Base-by-base conservation (phyloP, 2,797 vertebrate species). In the Denticeps clupeoides region DNA sequence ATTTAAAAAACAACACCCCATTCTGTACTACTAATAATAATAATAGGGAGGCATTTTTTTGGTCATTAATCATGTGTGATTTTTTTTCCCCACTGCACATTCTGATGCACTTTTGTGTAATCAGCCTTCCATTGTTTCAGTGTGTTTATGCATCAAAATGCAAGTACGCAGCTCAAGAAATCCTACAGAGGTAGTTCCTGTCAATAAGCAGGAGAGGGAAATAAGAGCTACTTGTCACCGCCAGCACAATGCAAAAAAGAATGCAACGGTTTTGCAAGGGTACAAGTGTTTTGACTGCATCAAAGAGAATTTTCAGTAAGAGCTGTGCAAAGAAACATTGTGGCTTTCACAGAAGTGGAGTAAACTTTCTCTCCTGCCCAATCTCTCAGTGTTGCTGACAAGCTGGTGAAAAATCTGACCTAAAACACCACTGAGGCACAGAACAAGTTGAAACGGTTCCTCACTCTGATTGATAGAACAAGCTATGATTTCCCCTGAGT, bases 401-500 rank as follows among this genome's bases (percentile, higher is more conserved):
- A 63, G 47, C 46, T 47, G 41, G 58, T 61, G 60, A 69, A 62
- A 69, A 58, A 66, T 59, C 51, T 55, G 54, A 59, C 62, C 59
- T 61, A 60, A 65, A 64, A 63, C 52, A 55, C 57, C 51, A 49
- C 51, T n/a, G 51, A 61, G 67, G 48, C 55, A 38, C 62, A 57
- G 61, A 64, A 64, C 67, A 67, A 61, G 64, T 65, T 53, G 62
- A 70, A 65, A 65, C 61, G 54, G 62, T 64, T 64, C 55, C 62
- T 70, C 62, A 59, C 53, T 64, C 64, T 68, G 69, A 71, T 62
- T 64, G 63, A 71, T 62, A 64, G 65, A 68, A 65, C 56, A 64
- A 59, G 59, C 60, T 56, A 58, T 68, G 68, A 71, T 71, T 68
- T 71, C 69, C 69, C 69, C 54, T 27, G 63, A 66, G 69, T 62